Percentiles rank a stretch among this genome's conserved stretches.
Evolutionary conservation across 2,113 vertebrate species (phyloP).

Genomic region (Eurypyga helias): DNA sequence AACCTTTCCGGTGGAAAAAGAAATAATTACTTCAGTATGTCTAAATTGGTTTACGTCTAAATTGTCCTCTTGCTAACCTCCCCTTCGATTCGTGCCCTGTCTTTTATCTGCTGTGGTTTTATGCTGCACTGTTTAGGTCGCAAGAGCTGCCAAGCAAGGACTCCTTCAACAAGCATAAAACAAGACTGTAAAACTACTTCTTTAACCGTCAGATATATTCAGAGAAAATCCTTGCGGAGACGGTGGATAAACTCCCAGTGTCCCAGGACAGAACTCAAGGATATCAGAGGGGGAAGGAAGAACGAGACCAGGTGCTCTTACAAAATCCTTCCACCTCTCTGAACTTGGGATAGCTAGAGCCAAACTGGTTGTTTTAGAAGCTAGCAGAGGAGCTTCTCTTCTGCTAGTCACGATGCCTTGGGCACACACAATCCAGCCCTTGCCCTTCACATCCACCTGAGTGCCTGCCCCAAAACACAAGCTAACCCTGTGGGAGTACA

Average conservation of each 20-base stretch:
- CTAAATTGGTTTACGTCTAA: not conserved
- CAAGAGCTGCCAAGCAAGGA: not conserved
- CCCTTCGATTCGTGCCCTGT: not conserved
- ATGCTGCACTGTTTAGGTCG: slow-evolving; percentile 6
- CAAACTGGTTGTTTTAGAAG: not conserved
- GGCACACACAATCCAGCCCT: not conserved
- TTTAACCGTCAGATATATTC: not conserved
- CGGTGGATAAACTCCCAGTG: not conserved
- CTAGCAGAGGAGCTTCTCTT: not conserved
- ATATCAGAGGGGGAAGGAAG: not conserved
- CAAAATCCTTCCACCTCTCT: not conserved
- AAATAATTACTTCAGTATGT: not conserved
- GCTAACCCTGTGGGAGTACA: not conserved
- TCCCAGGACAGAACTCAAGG: not conserved
- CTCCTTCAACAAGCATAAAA: not conserved
- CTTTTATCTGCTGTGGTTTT: slow-evolving; percentile 4
- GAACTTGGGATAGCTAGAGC: not conserved
- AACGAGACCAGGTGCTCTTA: not conserved
- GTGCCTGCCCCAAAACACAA: not conserved
- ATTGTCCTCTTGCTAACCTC: not conserved
- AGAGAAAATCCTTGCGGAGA: not conserved
- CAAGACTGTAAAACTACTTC: not conserved
- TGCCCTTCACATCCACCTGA: not conserved
- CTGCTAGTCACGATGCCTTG: rapidly evolving
- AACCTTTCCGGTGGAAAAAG: not conserved